These are phyloP conservation scores for Dasysyrphus tricinctus DNA, from an alignment of 2,888 invertebrate species.

Conservation along the genomic window DNA sequence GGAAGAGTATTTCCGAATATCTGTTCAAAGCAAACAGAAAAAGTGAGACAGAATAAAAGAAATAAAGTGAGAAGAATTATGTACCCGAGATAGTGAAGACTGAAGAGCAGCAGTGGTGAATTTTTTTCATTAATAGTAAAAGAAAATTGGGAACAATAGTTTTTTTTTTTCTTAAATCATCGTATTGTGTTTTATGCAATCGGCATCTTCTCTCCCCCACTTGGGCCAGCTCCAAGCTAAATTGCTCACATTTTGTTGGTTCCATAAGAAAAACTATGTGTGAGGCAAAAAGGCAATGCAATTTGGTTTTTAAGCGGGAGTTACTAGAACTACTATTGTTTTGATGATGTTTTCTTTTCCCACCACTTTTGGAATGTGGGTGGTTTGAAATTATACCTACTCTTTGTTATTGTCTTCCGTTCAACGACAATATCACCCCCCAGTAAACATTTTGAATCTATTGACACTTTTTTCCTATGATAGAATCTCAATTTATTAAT, in stretches of 20 bases:
- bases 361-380: conserved; percentile 45
- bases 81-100: conserved; percentile 38
- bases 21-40: conserved; percentile 30
- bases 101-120: conserved; percentile 57
- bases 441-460: background rate
- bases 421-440: background rate
- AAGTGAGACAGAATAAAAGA: conserved; percentile 41
- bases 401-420: conserved; percentile 46
- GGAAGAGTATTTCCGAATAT: conserved; percentile 61
- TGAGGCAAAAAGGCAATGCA: conserved; percentile 43
- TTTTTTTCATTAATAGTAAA: conserved; percentile 61
- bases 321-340: conserved; percentile 53
- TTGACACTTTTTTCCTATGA: conserved; percentile 4
- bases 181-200: conserved; percentile 68
- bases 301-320: conserved; percentile 65
- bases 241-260: conserved; percentile 44
- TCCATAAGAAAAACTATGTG: conserved; percentile 33
- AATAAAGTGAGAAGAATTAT: conserved; percentile 48
- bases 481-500: background rate
- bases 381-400: conserved; percentile 32
- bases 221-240: conserved; percentile 15
- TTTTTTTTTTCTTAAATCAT: conserved; percentile 24
- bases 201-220: conserved; percentile 53
- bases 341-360: conserved; percentile 66
- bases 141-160: conserved; percentile 58